A percentile compares a stretch with the other conserved stretches of the same genome.
phyloP scores from a whole-genome alignment of 2,797 vertebrate genomes.

The Oreonectes daqikongensis region DNA sequence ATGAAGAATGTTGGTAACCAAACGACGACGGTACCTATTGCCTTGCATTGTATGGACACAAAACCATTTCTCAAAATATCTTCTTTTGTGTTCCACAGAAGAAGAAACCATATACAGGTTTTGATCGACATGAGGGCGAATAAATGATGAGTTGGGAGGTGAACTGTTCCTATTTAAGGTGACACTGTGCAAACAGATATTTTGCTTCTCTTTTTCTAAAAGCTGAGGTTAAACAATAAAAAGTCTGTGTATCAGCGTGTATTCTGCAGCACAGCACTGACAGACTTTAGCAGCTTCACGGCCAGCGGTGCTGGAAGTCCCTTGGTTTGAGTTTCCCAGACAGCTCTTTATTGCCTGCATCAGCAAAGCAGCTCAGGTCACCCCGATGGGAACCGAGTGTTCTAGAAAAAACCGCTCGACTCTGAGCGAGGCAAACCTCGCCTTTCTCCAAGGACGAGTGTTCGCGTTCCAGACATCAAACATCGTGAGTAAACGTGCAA shows the following conservation, averaged over 20 bases:
- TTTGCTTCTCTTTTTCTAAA: conserved; percentile 11
- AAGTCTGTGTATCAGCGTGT: conserved; percentile 15
- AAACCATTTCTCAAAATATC: too few species aligned
- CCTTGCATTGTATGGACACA: too few species aligned
- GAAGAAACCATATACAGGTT: too few species aligned
- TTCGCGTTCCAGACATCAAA: conserved; percentile 31
- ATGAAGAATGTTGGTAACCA: too few species aligned
- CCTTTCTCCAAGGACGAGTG: conserved; percentile 33
- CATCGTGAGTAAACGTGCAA: conserved; percentile 17
- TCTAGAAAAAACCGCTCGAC: background rate
- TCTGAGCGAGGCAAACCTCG: conserved; percentile 20
- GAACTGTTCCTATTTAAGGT: background rate
- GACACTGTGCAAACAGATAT: background rate
- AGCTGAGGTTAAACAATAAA: conserved; percentile 7
- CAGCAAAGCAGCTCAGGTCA: conserved; percentile 41
- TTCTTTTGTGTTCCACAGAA: too few species aligned
- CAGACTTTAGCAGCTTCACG: conserved; percentile 6
- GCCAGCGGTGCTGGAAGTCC: conserved; percentile 16
- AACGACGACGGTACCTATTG: too few species aligned
- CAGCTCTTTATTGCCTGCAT: conserved; percentile 49
- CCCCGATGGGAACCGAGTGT: background rate
- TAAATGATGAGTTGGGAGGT: too few species aligned
- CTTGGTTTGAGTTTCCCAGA: conserved; percentile 36
- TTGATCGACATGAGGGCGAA: too few species aligned
- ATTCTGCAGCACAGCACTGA: conserved; percentile 22